Base-by-base conservation (phyloP, 2,797 vertebrate genomes). In the Onychomys torridus region DNA sequence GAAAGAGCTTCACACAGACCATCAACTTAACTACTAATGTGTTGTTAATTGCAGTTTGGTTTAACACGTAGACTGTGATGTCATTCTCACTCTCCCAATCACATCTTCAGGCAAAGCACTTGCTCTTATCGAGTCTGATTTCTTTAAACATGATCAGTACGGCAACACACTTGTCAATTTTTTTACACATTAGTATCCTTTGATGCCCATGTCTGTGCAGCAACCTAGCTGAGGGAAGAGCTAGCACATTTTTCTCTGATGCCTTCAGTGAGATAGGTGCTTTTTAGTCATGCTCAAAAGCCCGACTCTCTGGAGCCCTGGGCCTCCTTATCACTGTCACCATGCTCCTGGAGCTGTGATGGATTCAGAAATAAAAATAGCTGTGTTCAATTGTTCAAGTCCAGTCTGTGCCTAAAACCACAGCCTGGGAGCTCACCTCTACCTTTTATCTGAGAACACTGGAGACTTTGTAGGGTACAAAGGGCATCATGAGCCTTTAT, bases 231-330 rank as follows among this genome's bases (percentile, higher is more conserved):
- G 19, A 34, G 27, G 67, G 13, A 91, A 94, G 76, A 43, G 12
- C 34, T 87, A 61, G 52, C 12, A 75, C 52, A 19, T 61, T 67
- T 63, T 34, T 23, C 88, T 49, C 71, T 71, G 25, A 79, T 29
- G 57, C 29, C 25, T 84, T 49, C 40, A n/a, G 34, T 40, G n/a
- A 84, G 73, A 61, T 25, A 65, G 81, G 43, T 23, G 25, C n/a
- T 95, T 96, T 95, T 92, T 5, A 90, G 83, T 95, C 34, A 32
- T 87, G 8, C 37, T 96, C 57, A 43, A 94, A 94, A 95, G 32
- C 7, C 37, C 46, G 86, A 69, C 14, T 96, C 49, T 75, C 49
- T 63, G 52, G 77, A 52, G 75, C 37, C 4, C 14, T 0, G 9
- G 49, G 16, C 14, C 46, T 52, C 27, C 77, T 89, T 90, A 92